Percentiles rank a stretch among this genome's conserved stretches.
These are phyloP conservation scores for pig (Sus scrofa) DNA, from an alignment of 2,113 vertebrate species.

Conservation along the genomic window DNA sequence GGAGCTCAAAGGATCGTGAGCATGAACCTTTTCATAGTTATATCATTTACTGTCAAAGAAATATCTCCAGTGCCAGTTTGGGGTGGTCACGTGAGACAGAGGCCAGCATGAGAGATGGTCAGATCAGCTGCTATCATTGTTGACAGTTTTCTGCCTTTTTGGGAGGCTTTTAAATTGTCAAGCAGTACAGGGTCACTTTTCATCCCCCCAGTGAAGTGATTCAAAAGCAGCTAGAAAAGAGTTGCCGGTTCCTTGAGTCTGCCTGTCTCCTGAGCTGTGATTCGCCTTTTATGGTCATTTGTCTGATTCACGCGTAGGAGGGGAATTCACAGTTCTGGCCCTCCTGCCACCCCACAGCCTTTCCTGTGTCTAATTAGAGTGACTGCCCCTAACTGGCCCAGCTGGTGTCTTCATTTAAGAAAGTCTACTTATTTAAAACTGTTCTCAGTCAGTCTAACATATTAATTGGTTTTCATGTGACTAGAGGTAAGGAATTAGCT, in stretches of 20 bases:
- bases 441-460: conserved; percentile 57
- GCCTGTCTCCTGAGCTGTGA: conserved; percentile 63
- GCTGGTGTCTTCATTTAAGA: conserved; percentile 78
- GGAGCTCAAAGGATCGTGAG: neutral
- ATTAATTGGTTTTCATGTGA: conserved; percentile 64
- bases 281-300: conserved; percentile 83
- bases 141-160: neutral
- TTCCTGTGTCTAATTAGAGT: conserved; percentile 81
- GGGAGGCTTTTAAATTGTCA: conserved; percentile 7
- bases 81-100: neutral
- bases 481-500: conserved; percentile 50
- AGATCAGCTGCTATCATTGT: neutral
- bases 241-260: conserved; percentile 42
- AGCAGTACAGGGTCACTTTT: conserved; percentile 21
- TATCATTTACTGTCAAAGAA: conserved; percentile 32
- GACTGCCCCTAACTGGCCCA: conserved; percentile 76
- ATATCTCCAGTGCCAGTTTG: neutral
- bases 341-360: conserved; percentile 69
- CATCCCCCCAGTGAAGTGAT: conserved; percentile 52
- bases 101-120: neutral
- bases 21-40: neutral
- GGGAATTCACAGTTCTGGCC: conserved; percentile 80
- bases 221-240: conserved; percentile 54
- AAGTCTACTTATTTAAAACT: conserved; percentile 61
- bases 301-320: conserved; percentile 69